These are phyloP conservation scores for Erebia ligea DNA, from an alignment of 2,888 invertebrate species.

Conservation along the genomic window DNA sequence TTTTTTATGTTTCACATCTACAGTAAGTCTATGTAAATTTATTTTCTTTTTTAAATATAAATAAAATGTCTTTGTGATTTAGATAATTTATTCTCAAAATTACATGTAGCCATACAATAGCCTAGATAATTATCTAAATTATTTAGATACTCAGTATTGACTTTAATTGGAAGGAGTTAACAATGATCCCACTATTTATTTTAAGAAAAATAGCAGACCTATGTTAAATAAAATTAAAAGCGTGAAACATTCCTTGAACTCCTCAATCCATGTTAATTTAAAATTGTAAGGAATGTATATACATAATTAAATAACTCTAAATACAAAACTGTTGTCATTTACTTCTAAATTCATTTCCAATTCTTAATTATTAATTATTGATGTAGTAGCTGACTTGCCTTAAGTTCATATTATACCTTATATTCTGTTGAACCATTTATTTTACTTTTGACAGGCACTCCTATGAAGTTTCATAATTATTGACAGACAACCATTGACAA, in stretches of 20 bases:
- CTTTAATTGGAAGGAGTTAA: slow-evolving; percentile 45
- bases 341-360: slow-evolving; percentile 27
- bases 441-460: too few relatives aligned
- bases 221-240: slow-evolving; percentile 41
- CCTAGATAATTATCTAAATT: slow-evolving; percentile 50
- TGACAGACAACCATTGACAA: too few relatives aligned
- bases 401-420: too few relatives aligned
- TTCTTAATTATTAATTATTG: not conserved
- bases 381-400: not conserved
- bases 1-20: slow-evolving; percentile 55
- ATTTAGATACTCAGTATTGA: slow-evolving; percentile 50
- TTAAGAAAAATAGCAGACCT: slow-evolving; percentile 56
- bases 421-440: too few relatives aligned
- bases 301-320: slow-evolving; percentile 73
- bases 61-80: slow-evolving; percentile 62
- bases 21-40: slow-evolving; percentile 80
- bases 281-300: slow-evolving; percentile 74
- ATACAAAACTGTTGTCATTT: slow-evolving; percentile 44
- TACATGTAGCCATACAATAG: slow-evolving; percentile 48
- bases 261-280: slow-evolving; percentile 44
- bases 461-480: too few relatives aligned
- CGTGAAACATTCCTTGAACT: slow-evolving; percentile 72
- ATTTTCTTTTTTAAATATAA: slow-evolving; percentile 73
- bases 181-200: slow-evolving; percentile 36
- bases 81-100: slow-evolving; percentile 61